Evolutionary conservation across 2,888 invertebrate genomes (phyloP).

Genomic region (Noctuana brunneofusca): DNA sequence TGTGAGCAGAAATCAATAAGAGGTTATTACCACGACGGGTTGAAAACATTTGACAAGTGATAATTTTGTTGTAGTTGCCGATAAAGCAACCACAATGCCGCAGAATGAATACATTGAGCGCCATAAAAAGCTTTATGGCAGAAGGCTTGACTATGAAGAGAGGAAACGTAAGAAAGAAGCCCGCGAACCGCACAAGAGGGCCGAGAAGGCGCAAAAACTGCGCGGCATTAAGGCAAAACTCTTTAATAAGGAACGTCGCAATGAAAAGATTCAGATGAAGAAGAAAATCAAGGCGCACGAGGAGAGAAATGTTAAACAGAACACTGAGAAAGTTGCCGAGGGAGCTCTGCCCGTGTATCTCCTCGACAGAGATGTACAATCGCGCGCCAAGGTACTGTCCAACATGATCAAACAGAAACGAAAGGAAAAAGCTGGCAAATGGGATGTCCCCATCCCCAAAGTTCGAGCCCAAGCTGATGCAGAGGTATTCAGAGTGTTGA

Average conservation of each 20-base stretch:
- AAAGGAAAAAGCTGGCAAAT: constrained; percentile 99
- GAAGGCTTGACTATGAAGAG: constrained; percentile 98
- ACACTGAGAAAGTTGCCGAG: constrained; percentile 92
- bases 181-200: constrained; percentile 94
- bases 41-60: constrained; percentile 52
- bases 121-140: constrained; percentile 97
- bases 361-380: constrained; percentile 97
- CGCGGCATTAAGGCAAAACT: constrained; percentile 98
- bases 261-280: constrained; percentile 99
- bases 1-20: too few relatives aligned
- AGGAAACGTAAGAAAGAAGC: constrained; percentile 97
- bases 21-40: constrained; percentile 50
- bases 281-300: constrained; percentile 99
- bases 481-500: constrained; percentile 97
- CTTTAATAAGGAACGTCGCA: constrained; percentile 97
- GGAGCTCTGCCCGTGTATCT: constrained; percentile 98
- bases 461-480: constrained; percentile 98
- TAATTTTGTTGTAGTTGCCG: constrained; percentile 82
- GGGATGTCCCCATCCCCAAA: constrained; percentile 99
- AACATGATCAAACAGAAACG: constrained; percentile 99
- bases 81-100: constrained; percentile 89
- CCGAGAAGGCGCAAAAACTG: constrained; percentile 95
- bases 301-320: constrained; percentile 94
- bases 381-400: constrained; percentile 96
- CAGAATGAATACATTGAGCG: constrained; percentile 99